Evolutionary conservation across 2,113 vertebrate species (phyloP).

Genomic region (Nothocercus julius): DNA sequence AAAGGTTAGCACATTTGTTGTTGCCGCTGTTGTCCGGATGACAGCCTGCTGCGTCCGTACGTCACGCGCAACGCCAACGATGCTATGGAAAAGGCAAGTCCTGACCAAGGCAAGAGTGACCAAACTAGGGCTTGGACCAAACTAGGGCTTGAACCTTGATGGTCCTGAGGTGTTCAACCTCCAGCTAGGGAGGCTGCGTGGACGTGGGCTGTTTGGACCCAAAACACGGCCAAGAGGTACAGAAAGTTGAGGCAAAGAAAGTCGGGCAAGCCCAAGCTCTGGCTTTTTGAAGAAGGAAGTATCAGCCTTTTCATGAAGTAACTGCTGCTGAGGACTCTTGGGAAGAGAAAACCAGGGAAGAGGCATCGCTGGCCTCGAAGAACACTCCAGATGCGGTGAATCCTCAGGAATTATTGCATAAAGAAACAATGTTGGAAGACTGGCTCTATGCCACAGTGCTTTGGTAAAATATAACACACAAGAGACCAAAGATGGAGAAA

Average conservation of each 20-base stretch:
- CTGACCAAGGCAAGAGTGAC: background rate
- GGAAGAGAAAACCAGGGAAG: background rate
- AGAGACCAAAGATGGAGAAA: background rate
- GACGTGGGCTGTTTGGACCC: background rate
- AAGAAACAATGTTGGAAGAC: background rate
- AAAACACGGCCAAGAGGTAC: background rate
- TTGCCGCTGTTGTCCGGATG: background rate
- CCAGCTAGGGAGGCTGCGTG: fast-evolving
- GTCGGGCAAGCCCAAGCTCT: fast-evolving
- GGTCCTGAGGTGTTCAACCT: background rate
- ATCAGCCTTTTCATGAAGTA: background rate
- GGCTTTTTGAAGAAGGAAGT: background rate
- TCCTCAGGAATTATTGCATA: background rate
- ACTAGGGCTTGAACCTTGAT: fast-evolving
- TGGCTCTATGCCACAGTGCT: fast-evolving
- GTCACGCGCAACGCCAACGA: fast-evolving
- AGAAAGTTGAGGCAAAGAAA: background rate
- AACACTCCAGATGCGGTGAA: background rate
- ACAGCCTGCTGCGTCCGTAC: background rate
- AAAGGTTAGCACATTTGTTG: background rate
- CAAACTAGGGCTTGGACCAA: fast-evolving
- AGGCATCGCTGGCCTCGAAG: background rate
- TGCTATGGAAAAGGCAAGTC: background rate
- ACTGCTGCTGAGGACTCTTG: background rate
- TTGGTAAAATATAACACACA: background rate